Percentiles rank a stretch among this genome's conserved stretches.
phyloP scores from a whole-genome alignment of 2,113 vertebrate species.

The Callopanchax toddi region DNA sequence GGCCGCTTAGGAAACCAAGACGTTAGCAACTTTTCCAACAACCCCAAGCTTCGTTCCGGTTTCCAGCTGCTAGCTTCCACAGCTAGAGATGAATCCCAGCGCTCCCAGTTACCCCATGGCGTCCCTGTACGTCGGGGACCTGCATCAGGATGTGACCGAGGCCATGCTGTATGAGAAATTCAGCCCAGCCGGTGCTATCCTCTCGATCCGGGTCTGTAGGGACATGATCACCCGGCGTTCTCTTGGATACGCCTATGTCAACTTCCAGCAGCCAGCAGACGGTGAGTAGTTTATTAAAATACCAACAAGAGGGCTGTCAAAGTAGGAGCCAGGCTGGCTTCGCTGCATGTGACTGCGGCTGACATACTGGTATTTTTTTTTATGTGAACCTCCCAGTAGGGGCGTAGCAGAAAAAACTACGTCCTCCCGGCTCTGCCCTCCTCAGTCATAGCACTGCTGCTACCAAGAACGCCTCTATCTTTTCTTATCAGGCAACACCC shows the following conservation, averaged over 20 bases:
- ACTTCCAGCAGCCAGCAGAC: conserved; percentile 91
- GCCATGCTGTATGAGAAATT: conserved; percentile 94
- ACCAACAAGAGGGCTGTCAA: background rate
- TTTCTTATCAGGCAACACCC: conserved; percentile 37
- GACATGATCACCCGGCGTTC: conserved; percentile 93
- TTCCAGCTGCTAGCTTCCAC: background rate
- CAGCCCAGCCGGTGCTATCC: conserved; percentile 89
- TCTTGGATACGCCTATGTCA: conserved; percentile 90
- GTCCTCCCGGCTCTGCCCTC: conserved; percentile 27
- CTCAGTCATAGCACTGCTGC: conserved; percentile 13
- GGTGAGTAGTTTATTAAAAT: conserved; percentile 72
- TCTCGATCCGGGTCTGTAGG: conserved; percentile 89
- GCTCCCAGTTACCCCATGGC: conserved; percentile 92
- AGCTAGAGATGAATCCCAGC: conserved; percentile 86
- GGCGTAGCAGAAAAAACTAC: conserved; percentile 38
- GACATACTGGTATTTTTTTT: conserved; percentile 60
- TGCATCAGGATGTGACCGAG: conserved; percentile 90
- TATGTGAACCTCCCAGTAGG: conserved; percentile 54
- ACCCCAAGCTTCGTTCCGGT: conserved; percentile 4
- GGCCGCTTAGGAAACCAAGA: conserved; percentile 8
- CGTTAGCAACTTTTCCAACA: conserved; percentile 29
- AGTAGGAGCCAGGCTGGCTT: conserved; percentile 12
- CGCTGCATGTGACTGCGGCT: conserved; percentile 67
- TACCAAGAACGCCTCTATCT: background rate
- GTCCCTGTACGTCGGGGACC: conserved; percentile 89